Evolutionary conservation across 2,888 invertebrate genomes (phyloP), one percentile per base, ranked within the genome.

Genomic region (Lasiommata megera): DNA sequence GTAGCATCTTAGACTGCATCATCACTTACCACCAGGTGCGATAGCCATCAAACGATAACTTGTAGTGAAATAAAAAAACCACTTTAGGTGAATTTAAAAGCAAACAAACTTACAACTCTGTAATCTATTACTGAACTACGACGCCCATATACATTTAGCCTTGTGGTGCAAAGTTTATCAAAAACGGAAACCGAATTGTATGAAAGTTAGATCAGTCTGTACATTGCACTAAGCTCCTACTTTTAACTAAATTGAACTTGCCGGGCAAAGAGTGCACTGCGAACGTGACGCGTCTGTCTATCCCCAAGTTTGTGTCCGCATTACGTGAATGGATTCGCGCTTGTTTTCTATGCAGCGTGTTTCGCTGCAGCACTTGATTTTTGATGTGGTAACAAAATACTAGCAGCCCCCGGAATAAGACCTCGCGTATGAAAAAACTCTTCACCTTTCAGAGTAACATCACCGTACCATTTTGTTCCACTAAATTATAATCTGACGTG

Each of bases 161-260:
- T 70, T 67, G 69, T 64, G 73, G 72, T 63, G 67, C 59, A 67
- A 70, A 71, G 65, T 72, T 69, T 70, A 71, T 67, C 61, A 68
- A 66, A 71, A 69, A 62, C 61, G 62, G 44, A 74, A 71, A 72
- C 77, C 73, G 67, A 78, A 80, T 79, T 73, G 66, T 47, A 68
- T 67, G 67, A 67, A 75, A 82, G 81, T 79, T 78, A 75, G 79
- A 80, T 78, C 82, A 78, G 80, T 74, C 72, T 73, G 67, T 64
- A 64, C 66, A 62, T 60, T 62, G 79, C 79, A 81, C 83, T 84
- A 79, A 76, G 78, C 76, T 74, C 73, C 77, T 77, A 88, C 88
- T 88, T 85, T 88, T 86, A 87, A 87, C 82, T 82, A 87, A 87
- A 89, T 89, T 88, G 84, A 83, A 87, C 82, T 84, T 81, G 82